Conservation (phyloP, 1,140 invertebrate genomes). For the Babylonia areolata region DNA sequence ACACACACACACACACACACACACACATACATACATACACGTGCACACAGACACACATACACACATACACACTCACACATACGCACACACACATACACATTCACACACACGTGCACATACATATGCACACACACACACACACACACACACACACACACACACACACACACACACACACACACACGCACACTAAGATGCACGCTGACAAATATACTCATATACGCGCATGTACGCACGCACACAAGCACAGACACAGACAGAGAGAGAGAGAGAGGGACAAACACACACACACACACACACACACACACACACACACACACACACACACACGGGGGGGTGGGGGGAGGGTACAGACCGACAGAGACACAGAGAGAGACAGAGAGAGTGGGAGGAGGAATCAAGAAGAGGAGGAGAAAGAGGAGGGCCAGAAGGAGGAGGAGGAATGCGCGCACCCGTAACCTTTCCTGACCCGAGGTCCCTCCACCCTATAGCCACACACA, state of each 20-base stretch:
- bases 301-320: background rate
- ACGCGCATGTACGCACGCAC: background rate
- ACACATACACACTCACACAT: background rate
- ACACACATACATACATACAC: background rate
- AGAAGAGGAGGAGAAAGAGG: background rate
- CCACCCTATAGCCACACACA: background rate
- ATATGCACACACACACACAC: constrained; percentile 15
- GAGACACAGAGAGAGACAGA: constrained; percentile 6
- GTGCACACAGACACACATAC: background rate
- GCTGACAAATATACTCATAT: background rate
- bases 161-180: background rate
- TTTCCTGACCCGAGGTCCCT: too few relatives aligned
- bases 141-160: background rate
- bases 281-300: constrained; percentile 14
- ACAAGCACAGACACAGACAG: background rate
- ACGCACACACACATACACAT: background rate
- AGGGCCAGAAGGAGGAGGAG: background rate
- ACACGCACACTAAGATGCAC: background rate
- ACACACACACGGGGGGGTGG: too few relatives aligned
- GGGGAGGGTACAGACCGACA: too few relatives aligned
- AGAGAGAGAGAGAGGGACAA: too few relatives aligned
- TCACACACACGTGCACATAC: constrained; percentile 3
- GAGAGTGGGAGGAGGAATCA: background rate
- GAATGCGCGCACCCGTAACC: background rate
- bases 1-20: background rate